Conservation (phyloP, 2,888 invertebrate genomes). For the Tolmerus cingulatus region DNA sequence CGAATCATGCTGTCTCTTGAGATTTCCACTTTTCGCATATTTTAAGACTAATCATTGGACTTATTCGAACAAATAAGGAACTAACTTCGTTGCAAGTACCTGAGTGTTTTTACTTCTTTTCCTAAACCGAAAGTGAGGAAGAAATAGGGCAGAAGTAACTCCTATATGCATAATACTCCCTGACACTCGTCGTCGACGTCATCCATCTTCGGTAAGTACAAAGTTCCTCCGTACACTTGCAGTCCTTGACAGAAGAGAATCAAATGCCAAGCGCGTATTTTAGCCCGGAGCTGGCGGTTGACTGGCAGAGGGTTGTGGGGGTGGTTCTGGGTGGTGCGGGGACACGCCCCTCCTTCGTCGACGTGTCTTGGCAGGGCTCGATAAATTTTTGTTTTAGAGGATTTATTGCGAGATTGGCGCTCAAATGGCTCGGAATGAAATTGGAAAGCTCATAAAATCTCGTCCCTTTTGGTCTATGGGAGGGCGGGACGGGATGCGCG, state of each 20-base stretch:
- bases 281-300: not conserved
- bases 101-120: not conserved
- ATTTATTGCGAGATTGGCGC: slow-evolving; percentile 18
- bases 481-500: not conserved
- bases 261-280: not conserved
- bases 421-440: slow-evolving; percentile 30
- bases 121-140: not conserved
- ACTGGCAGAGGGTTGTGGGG: not conserved
- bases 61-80: not conserved
- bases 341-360: not conserved
- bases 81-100: not conserved
- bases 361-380: not conserved
- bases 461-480: not conserved
- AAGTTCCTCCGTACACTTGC: not conserved
- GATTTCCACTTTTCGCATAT: not conserved
- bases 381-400: slow-evolving; percentile 26
- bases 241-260: not conserved
- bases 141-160: slow-evolving; percentile 7
- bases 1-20: too few relatives aligned
- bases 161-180: not conserved
- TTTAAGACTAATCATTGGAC: too few relatives aligned
- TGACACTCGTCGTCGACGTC: not conserved
- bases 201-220: not conserved
- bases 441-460: slow-evolving; percentile 34
- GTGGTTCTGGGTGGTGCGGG: not conserved